A percentile compares a stretch with the other conserved stretches of the same genome.
phyloP scores from a whole-genome alignment of 2,888 invertebrate genomes.

The Heliconius ethilla region DNA sequence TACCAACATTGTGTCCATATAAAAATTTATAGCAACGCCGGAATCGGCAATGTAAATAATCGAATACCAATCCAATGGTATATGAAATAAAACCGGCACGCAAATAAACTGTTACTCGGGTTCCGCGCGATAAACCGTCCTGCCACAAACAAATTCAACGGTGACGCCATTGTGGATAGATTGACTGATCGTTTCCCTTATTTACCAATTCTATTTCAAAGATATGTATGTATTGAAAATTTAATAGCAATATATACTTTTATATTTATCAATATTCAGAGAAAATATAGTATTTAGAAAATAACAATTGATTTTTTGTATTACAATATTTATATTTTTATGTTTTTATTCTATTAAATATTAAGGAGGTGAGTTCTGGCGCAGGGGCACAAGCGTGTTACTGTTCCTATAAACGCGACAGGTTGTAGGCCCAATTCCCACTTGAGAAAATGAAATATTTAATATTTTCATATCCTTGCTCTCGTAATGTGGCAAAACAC shows the following conservation, averaged over 20 bases:
- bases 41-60: constrained; percentile 24
- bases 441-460: too few species aligned
- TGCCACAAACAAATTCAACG: constrained; percentile 45
- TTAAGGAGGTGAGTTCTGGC: too few species aligned
- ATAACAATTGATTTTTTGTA: too few species aligned
- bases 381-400: too few species aligned
- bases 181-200: constrained; percentile 46
- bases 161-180: constrained; percentile 40
- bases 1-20: background rate
- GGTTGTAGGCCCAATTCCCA: too few species aligned
- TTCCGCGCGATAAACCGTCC: constrained; percentile 46
- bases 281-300: too few species aligned
- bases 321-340: too few species aligned
- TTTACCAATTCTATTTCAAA: constrained; percentile 38
- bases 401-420: too few species aligned
- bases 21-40: background rate
- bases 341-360: too few species aligned
- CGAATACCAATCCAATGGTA: constrained; percentile 24
- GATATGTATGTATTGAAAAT: background rate
- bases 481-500: too few species aligned
- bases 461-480: too few species aligned
- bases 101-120: constrained; percentile 46
- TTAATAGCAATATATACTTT: background rate
- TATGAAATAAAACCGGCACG: constrained; percentile 44
- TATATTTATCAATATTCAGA: too few species aligned